Base-by-base conservation (phyloP, 2,113 vertebrate species). In the Nesospiza acunhae region DNA sequence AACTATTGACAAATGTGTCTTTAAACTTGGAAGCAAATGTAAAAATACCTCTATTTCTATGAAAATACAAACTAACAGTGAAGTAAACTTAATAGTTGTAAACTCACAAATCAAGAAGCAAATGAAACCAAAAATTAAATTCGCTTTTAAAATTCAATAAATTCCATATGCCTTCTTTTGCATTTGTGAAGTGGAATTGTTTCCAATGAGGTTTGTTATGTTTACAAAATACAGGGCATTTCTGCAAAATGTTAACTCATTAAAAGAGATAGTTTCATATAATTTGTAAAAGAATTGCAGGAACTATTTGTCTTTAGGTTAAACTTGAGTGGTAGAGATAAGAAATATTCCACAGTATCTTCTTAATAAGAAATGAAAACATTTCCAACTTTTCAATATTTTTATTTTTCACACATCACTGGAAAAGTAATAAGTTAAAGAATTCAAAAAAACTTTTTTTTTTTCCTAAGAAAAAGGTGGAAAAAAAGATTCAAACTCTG, bases 141-240 rank as follows among this genome's bases (percentile, higher is more conserved):
- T 84, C 4, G 3, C 15, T 90, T 84, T 49, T 39, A 37, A 78
- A 89, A 87, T 20, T 53, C 35, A 77, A 18, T 60, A 83, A 70
- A 59, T 85, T 87, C n/a, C 60, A 49, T 77, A 37, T 49, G 90
- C 11, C 15, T 91, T 63, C 23, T n/a, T 59, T 64, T 53, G 59
- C 27, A 84, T 90, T 90, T 88, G 47, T 90, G 20, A 73, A 92
- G 55, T 60, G 68, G 67, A 84, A 92, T 96, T 94, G 35, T 72
- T 96, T 96, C 87, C 56, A 93, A 75, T 95, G 89, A 93, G 44
- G 47, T 59, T 82, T 93, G 49, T 84, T 96, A 83, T 80, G 58
- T 66, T 87, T 93, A 91, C 46, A 92, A 96, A 97, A 85, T 62
- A 27, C 46, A 78, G 56, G 35, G 35, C 28, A 52, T 64, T 89